Conservation (phyloP, 2,113 vertebrate genomes). For the Gracilinanus agilis region DNA sequence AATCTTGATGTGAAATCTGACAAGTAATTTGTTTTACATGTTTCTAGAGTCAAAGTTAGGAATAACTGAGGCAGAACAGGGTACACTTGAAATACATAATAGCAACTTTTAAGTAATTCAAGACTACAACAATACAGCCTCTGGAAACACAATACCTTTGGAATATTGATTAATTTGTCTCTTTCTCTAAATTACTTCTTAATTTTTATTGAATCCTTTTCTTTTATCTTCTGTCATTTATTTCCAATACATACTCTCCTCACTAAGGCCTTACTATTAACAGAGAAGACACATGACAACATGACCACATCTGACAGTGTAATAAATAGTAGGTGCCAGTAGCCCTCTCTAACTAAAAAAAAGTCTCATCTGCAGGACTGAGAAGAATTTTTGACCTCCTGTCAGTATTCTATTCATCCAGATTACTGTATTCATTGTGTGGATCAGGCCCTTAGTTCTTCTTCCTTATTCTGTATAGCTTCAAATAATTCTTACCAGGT, state of each 20-base stretch:
- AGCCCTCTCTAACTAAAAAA: neutral
- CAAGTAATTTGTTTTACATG: slow-evolving; percentile 4
- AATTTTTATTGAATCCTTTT: neutral
- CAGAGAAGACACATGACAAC: neutral
- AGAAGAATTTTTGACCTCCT: neutral
- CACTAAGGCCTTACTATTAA: neutral
- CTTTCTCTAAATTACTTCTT: neutral
- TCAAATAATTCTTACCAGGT: neutral
- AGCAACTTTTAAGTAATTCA: neutral
- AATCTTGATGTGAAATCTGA: slow-evolving; percentile 45
- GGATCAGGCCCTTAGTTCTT: neutral
- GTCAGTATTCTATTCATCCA: neutral
- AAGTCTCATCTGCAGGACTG: neutral
- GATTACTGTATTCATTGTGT: neutral
- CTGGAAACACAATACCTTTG: neutral
- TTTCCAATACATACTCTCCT: neutral
- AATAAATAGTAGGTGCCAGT: neutral
- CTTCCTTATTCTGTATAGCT: neutral
- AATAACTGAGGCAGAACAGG: neutral
- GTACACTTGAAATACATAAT: slow-evolving; percentile 11
- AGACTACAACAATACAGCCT: neutral
- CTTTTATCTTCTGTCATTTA: neutral
- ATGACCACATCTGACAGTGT: neutral
- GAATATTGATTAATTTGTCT: neutral
- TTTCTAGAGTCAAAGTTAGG: neutral